These are phyloP conservation scores for Melanophora roralis DNA, from an alignment of 2,888 invertebrate genomes.

Conservation along the genomic window DNA sequence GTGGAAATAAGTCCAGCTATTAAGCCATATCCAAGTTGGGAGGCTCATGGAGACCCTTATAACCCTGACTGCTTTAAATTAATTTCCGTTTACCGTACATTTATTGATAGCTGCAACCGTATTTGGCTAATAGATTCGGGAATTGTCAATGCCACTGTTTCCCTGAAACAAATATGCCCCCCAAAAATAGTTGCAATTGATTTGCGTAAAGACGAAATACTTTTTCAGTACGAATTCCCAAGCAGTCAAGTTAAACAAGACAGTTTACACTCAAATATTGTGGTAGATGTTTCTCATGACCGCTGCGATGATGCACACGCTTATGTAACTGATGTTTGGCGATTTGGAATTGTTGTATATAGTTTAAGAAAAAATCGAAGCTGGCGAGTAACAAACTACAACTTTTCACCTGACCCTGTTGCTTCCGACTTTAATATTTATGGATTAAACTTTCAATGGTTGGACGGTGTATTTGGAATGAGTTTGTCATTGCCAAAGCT, in stretches of 20 bases:
- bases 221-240: constrained; percentile 83
- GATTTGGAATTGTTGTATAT: constrained; percentile 78
- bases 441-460: constrained; percentile 88
- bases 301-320: constrained; percentile 80
- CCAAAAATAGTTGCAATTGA: constrained; percentile 87
- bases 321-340: constrained; percentile 83
- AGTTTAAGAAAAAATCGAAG: constrained; percentile 73
- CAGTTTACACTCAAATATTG: constrained; percentile 79
- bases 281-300: constrained; percentile 80
- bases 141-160: constrained; percentile 83
- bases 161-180: constrained; percentile 83
- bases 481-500: constrained; percentile 80
- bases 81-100: constrained; percentile 87
- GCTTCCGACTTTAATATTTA: constrained; percentile 86
- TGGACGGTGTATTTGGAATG: constrained; percentile 88
- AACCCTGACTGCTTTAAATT: constrained; percentile 81
- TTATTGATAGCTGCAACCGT: constrained; percentile 85
- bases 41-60: constrained; percentile 72
- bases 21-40: constrained; percentile 87
- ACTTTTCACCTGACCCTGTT: constrained; percentile 74
- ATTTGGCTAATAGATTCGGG: constrained; percentile 91
- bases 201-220: constrained; percentile 80
- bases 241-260: constrained; percentile 82
- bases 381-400: constrained; percentile 75
- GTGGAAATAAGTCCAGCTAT: constrained; percentile 81